Evolutionary conservation across 2,888 invertebrate genomes (phyloP), one percentile per base, ranked within the genome.

Genomic region (Pandemis corylana): DNA sequence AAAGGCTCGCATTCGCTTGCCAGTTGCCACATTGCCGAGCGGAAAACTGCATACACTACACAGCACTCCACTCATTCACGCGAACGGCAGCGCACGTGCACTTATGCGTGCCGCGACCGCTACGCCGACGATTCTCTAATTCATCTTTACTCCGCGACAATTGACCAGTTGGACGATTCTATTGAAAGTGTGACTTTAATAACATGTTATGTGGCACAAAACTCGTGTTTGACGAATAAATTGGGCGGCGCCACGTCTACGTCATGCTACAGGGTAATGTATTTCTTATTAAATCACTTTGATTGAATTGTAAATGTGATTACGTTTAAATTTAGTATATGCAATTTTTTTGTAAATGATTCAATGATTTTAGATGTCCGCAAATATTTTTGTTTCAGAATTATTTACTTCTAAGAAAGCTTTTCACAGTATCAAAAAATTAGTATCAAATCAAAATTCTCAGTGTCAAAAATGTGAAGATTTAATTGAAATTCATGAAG

Each of bases 231-330:
- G 86, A 83, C 82, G 86, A 88, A 87, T 92, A 90, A 86, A 85
- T 89, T 89, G 85, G 87, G 86, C 83, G 87, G 83, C 86, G 84
- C 81, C 82, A 82, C 81, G 84, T 86, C 88, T 89, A 89, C 93
- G 91, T 87, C 88, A 93, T 94, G 94, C 82, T 90, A 84, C 85
- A 83, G 83, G 94, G 93, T 93, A 93, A 87, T 75, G 84, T 88
- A 85, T 81, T 53, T 67, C 42, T 67, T 76, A 79, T 67, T 77
- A 59, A 62, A 75, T 74, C 15, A 62, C 63, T 62, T 66, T 68
- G n/a, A 36, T 36, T 65, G 9, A 51, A 49, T 46, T 59, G 59
- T 59, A 28, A 28, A 28, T 59, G 56, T 20, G 15, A 3, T 46
- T 59, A 59, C 5, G 28, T 12, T 28, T 28, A 59, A 59, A 6